phyloP scores from a whole-genome alignment of 2,113 vertebrate genomes.

The Coregonus clupeaformis region DNA sequence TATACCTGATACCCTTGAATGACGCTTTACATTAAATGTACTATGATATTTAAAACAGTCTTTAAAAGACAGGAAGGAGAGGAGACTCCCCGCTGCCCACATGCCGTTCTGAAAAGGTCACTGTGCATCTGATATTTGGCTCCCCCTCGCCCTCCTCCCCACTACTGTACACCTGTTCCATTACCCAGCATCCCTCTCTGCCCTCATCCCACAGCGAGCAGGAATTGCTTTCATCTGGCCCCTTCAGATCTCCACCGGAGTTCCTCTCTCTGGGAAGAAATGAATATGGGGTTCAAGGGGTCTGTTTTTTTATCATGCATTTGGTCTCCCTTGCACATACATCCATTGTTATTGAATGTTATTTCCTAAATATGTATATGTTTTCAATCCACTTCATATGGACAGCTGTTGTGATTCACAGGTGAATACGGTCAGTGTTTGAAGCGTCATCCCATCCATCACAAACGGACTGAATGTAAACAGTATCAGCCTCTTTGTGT shows the following conservation, averaged over 20 bases:
- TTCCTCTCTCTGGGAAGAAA: conserved; percentile 17
- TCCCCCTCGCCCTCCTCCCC: conserved; percentile 9
- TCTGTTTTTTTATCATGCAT: not conserved
- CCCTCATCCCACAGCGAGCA: conserved; percentile 11
- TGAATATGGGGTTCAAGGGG: not conserved
- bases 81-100: not conserved
- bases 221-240: conserved; percentile 40
- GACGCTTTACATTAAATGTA: too few species aligned
- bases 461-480: not conserved
- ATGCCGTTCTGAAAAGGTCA: conserved; percentile 36
- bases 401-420: not conserved
- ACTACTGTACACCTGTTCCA: conserved; percentile 32
- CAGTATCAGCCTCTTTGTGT: too few species aligned
- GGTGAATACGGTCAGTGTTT: not conserved
- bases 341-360: not conserved
- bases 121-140: conserved; percentile 13
- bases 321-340: not conserved
- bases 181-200: conserved; percentile 27
- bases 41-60: too few species aligned
- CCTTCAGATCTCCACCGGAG: conserved; percentile 28
- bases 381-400: not conserved
- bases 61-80: too few species aligned
- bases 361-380: not conserved
- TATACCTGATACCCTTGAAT: too few species aligned
- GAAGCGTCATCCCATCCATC: not conserved